Evolutionary conservation across 1,140 invertebrate species (phyloP), one percentile per base, ranked within the genome.

Genomic region (Scaptomyza graminum): DNA sequence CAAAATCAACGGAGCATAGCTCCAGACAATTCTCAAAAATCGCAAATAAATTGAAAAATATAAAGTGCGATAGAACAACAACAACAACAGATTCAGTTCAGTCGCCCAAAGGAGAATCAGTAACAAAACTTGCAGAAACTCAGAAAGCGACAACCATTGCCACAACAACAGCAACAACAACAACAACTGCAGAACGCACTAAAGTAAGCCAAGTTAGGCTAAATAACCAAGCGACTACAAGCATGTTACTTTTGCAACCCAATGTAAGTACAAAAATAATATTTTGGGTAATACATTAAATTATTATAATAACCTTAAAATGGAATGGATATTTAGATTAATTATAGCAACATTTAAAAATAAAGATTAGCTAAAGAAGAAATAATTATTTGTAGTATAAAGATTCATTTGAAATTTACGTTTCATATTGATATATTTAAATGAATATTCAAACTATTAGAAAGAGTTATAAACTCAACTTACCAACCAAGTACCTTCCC

Each of bases 161-260:
- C 37, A 28, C 65, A 41, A 34, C 69, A 18, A 9, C 66, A 68
- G 16, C 66, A 68, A 28, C 76, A 70, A 18, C 67, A 64, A 55
- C 82, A 64, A 46, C 74, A 47, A 60, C 78, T 46, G 54, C 63
- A 61, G 56, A 41, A 39, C 43, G 34, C 12, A 55, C 47, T 22
- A 89, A 89, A 79, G 66, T 74, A 66, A 83, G 83, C 83, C 83
- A 88, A 74, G 46, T 83, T 65, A 84, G 88, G 77, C 83, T 73
- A 15, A 75, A 71, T 64, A 85, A 61, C 62, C 83, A 63, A 90
- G 81, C 83, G 75, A 73, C 78, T 65, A 80, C 90, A 91, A 91
- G 90, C 87, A 91, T 91, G 90, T 91, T 91, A 90, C 90, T 91
- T 65, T 73, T 91, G 89, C 90, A 91, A 72, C 90, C 90, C 76